phyloP scores from a whole-genome alignment of 2,113 vertebrate genomes.

The Kobus ellipsiprymnus region DNA sequence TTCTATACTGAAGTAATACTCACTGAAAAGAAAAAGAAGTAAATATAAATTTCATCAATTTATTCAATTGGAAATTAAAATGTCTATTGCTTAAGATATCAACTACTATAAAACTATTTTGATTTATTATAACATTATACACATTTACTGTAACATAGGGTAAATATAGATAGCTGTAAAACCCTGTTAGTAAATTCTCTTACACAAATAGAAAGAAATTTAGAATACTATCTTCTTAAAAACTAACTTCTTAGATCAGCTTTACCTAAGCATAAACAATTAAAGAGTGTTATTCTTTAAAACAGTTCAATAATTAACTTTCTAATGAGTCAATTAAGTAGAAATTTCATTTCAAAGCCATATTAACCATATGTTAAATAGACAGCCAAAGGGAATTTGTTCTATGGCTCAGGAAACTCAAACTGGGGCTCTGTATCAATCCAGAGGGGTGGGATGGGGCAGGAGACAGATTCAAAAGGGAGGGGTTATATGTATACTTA shows the following conservation, averaged over 20 bases:
- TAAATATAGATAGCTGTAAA: not conserved
- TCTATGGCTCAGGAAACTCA: not conserved
- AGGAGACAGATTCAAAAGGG: not conserved
- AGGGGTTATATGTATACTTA: not conserved
- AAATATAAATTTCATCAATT: not conserved
- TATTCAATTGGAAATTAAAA: not conserved
- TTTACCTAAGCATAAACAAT: not conserved
- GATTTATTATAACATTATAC: not conserved
- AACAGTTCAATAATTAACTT: not conserved
- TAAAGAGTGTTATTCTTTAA: constrained; percentile 24
- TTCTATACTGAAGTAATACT: constrained; percentile 98
- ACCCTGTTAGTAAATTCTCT: not conserved
- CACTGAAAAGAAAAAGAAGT: constrained; percentile 78
- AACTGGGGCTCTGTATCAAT: not conserved
- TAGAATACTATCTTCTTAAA: not conserved
- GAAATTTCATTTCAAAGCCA: not conserved
- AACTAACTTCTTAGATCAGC: not conserved
- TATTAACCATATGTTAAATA: not conserved
- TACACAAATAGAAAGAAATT: not conserved
- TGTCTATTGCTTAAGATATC: not conserved
- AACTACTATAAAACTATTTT: not conserved
- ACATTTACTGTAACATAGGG: not conserved
- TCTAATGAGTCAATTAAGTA: not conserved
- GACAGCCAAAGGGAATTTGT: not conserved
- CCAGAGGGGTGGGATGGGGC: not conserved